Evolutionary conservation across 2,888 invertebrate genomes (phyloP).

Genomic region (Parthenolecanium corni): DNA sequence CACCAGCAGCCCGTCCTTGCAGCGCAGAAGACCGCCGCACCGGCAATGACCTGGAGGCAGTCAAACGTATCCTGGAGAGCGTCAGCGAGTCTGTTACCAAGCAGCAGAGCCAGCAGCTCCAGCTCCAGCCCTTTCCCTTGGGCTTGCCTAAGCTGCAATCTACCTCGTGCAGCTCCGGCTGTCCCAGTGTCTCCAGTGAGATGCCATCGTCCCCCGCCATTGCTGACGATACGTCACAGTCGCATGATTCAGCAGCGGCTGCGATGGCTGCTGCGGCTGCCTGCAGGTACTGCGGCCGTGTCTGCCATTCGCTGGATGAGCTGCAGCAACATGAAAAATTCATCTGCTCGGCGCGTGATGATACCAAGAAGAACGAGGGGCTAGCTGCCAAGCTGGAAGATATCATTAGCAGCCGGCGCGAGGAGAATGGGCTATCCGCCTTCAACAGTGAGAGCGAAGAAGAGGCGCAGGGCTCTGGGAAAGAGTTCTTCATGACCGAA

Average conservation of each 20-base stretch:
- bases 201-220: conserved; percentile 27
- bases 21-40: neutral
- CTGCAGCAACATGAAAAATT: conserved; percentile 60
- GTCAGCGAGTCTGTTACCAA: conserved; percentile 58
- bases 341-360: conserved; percentile 34
- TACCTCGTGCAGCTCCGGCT: conserved; percentile 39
- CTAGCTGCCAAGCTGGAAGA: conserved; percentile 65
- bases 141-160: conserved; percentile 52
- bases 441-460: conserved; percentile 33
- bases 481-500: conserved; percentile 33
- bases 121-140: neutral
- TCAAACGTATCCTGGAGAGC: conserved; percentile 60
- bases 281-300: conserved; percentile 23
- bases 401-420: conserved; percentile 46
- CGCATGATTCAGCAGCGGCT: conserved; percentile 41
- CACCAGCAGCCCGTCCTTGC: no score
- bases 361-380: conserved; percentile 52
- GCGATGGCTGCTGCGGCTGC: conserved; percentile 38
- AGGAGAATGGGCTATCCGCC: conserved; percentile 44
- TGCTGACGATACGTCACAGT: conserved; percentile 37
- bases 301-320: conserved; percentile 39
- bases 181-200: conserved; percentile 33
- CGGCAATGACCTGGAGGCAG: conserved; percentile 50
- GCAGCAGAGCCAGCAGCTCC: conserved; percentile 45
- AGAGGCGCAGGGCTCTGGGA: conserved; percentile 33